These are phyloP conservation scores for Corynorhinus townsendii DNA, from an alignment of 2,113 vertebrate species.

Conservation along the genomic window DNA sequence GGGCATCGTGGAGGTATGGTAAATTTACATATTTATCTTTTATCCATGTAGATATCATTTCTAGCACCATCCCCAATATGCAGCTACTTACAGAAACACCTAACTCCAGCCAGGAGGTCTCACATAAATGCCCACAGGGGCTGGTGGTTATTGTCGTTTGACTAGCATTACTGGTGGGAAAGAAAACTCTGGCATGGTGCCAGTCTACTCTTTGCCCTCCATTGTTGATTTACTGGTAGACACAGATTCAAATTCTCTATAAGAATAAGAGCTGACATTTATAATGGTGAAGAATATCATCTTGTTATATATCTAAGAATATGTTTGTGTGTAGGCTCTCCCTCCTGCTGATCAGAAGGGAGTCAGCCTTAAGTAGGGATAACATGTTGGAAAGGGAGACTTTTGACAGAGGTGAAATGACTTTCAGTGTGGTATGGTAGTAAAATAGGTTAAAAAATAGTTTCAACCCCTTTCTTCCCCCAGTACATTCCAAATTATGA, in stretches of 20 bases:
- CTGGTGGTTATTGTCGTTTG: not conserved
- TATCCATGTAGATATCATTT: not conserved
- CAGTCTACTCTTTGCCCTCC: not conserved
- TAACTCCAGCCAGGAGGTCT: not conserved
- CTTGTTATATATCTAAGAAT: not conserved
- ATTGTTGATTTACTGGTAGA: not conserved
- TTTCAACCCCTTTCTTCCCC: too few relatives aligned
- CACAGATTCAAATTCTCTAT: not conserved
- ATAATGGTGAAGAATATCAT: not conserved
- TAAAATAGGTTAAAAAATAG: not conserved
- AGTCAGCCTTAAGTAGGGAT: not conserved
- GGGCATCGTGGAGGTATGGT: too few relatives aligned
- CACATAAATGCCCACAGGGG: not conserved
- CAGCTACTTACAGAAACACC: not conserved
- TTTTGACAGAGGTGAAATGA: slow-evolving; percentile 23
- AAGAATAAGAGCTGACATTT: not conserved
- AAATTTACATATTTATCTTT: too few relatives aligned
- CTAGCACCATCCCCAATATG: fast-evolving
- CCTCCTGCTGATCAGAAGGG: not conserved
- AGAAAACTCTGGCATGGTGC: not conserved
- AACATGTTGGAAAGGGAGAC: not conserved
- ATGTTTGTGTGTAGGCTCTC: not conserved
- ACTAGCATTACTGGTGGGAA: not conserved
- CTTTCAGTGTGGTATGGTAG: not conserved
- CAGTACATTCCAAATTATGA: not conserved